A percentile compares a stretch with the other conserved stretches of the same genome.
Conservation (phyloP, 2,797 vertebrate genomes). For the Poecile montanus region DNA sequence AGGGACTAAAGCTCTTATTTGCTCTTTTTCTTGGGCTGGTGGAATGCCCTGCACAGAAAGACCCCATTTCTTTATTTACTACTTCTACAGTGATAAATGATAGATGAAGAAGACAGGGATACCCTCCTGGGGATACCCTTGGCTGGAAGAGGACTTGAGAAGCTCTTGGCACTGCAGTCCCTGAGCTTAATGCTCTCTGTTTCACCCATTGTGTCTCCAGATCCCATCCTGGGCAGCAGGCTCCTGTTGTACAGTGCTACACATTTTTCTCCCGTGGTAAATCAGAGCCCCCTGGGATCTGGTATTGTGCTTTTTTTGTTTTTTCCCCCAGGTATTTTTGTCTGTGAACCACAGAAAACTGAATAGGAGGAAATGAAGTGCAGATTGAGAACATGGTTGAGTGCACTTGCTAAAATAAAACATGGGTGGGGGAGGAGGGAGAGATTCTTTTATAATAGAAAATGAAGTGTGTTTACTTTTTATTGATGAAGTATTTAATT, state of each 20-base stretch:
- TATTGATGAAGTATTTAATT: constrained; percentile 67
- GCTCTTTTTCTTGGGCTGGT: background rate
- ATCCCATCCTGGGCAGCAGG: background rate
- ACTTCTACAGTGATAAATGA: background rate
- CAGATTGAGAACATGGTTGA: constrained; percentile 71
- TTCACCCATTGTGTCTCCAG: background rate
- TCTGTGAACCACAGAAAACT: constrained; percentile 69
- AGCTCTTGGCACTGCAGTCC: background rate
- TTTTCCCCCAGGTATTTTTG: constrained; percentile 72
- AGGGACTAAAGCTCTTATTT: background rate
- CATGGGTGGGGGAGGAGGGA: constrained; percentile 7
- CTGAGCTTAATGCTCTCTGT: background rate
- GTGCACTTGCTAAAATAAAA: constrained; percentile 74
- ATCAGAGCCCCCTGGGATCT: constrained; percentile 58
- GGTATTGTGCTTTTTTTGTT: constrained; percentile 55
- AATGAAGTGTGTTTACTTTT: constrained; percentile 67
- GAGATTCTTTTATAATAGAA: constrained; percentile 63
- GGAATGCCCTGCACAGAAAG: background rate
- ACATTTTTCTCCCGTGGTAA: constrained; percentile 59
- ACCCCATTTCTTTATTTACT: background rate
- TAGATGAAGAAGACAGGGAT: background rate
- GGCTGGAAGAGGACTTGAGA: background rate
- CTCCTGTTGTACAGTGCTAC: background rate
- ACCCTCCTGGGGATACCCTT: background rate
- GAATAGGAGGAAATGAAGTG: constrained; percentile 76